These are phyloP conservation scores for Ochotona princeps DNA, from an alignment of 2,113 vertebrate genomes.

Conservation along the genomic window DNA sequence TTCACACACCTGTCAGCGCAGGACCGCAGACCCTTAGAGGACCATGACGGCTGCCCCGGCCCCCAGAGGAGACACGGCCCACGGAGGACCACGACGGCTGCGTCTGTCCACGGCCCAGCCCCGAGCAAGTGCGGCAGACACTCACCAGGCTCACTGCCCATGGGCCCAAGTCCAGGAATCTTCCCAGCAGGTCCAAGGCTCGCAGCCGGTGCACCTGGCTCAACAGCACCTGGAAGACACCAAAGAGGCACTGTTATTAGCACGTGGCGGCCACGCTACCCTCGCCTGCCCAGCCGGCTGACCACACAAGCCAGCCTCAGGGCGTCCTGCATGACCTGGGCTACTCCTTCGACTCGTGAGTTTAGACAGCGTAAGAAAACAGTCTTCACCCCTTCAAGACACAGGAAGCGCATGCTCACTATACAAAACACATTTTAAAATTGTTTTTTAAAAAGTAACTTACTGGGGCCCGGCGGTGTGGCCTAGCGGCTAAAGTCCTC, in stretches of 20 bases:
- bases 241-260: background rate
- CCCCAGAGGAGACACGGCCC: no score
- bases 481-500: no score
- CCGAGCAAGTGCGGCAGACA: background rate
- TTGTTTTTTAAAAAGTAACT: no score
- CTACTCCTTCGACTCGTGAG: background rate
- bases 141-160: constrained; percentile 98
- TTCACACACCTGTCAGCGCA: no score
- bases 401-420: background rate
- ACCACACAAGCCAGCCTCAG: no score
- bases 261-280: no score
- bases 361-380: background rate
- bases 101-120: no score
- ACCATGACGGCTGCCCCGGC: no score
- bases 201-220: constrained; percentile 97
- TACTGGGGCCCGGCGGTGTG: no score
- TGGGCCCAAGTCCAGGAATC: constrained; percentile 97
- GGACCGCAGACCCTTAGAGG: no score
- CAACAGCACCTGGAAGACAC: constrained; percentile 93
- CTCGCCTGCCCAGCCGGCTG: no score
- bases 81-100: no score
- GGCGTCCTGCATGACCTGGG: background rate
- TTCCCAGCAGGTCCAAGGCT: constrained; percentile 95
- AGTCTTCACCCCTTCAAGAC: background rate
- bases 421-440: background rate